phyloP scores from a whole-genome alignment of 2,888 invertebrate genomes.

The Oxytorus armatus region DNA sequence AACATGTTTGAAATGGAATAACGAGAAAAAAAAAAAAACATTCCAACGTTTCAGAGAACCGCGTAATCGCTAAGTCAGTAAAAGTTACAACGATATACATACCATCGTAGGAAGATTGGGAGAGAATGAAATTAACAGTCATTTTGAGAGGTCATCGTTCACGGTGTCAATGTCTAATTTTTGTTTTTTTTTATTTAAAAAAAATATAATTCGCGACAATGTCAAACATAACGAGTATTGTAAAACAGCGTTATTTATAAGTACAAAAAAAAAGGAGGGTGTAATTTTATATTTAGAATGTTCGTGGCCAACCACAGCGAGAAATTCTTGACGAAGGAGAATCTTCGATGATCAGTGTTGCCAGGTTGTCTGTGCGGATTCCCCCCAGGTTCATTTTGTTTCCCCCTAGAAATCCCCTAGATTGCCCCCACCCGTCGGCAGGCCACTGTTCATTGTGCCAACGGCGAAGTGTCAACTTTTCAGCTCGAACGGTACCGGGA shows the following conservation, averaged over 20 bases:
- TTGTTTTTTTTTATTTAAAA: slow-evolving; percentile 14
- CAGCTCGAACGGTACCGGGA: too few species aligned
- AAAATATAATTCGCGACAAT: slow-evolving; percentile 12
- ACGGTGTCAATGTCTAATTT: slow-evolving; percentile 2
- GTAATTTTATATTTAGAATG: slow-evolving; percentile 65
- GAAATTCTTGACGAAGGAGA: slow-evolving; percentile 42
- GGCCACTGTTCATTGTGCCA: too few species aligned
- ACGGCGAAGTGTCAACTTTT: too few species aligned
- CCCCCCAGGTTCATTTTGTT: too few species aligned
- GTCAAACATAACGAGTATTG: slow-evolving; percentile 57
- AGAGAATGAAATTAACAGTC: slow-evolving; percentile 21
- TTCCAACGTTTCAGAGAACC: neutral
- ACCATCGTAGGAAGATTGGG: slow-evolving; percentile 51
- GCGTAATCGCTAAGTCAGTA: neutral
- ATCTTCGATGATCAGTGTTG: too few species aligned
- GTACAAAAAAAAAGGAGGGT: slow-evolving; percentile 51
- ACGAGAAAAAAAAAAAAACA: neutral
- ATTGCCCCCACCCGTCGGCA: too few species aligned
- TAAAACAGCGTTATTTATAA: slow-evolving; percentile 68
- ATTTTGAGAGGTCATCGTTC: slow-evolving; percentile 33
- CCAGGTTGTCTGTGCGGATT: too few species aligned
- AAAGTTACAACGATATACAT: slow-evolving; percentile 43
- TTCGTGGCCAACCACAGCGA: slow-evolving; percentile 38
- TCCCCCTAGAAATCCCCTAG: too few species aligned
- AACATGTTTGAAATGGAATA: neutral